A percentile compares a stretch with the other conserved stretches of the same genome.
These are phyloP conservation scores for Hybognathus amarus DNA, from an alignment of 2,797 vertebrate genomes.

Conservation along the genomic window DNA sequence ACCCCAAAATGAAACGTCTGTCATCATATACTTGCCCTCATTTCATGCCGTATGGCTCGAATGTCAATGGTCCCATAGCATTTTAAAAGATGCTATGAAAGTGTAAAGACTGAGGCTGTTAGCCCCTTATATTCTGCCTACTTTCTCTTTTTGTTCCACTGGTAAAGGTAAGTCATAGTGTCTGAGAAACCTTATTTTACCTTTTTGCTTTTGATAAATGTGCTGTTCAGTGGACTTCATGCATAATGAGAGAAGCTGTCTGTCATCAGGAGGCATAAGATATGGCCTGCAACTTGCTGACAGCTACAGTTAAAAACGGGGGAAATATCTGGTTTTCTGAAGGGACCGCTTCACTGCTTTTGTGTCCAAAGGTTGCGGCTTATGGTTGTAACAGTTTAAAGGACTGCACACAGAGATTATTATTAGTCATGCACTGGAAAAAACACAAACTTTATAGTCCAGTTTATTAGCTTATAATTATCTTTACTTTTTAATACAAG, in stretches of 20 bases:
- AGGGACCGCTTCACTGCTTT: background rate
- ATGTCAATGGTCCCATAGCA: too few relatives aligned
- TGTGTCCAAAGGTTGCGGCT: constrained; percentile 49
- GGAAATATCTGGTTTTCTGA: background rate
- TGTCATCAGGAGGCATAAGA: background rate
- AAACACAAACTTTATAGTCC: background rate
- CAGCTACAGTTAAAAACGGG: background rate
- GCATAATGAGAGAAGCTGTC: constrained; percentile 4
- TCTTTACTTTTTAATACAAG: background rate
- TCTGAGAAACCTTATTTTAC: background rate
- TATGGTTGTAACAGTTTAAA: constrained; percentile 29
- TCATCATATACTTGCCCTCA: background rate
- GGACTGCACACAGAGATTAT: constrained; percentile 36
- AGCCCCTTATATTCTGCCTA: background rate
- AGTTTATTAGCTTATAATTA: background rate
- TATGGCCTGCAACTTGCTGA: constrained; percentile 1
- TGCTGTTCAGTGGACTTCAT: background rate
- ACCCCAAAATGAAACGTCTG: background rate
- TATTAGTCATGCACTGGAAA: constrained; percentile 35
- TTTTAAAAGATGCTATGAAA: background rate
- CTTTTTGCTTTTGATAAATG: background rate
- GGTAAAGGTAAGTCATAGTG: background rate
- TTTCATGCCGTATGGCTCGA: background rate
- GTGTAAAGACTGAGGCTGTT: background rate
- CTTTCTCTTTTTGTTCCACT: background rate